Percentiles rank a stretch among this genome's conserved stretches.
phyloP scores from a whole-genome alignment of 2,797 vertebrate species.

The Eurystomus glaucurus region DNA sequence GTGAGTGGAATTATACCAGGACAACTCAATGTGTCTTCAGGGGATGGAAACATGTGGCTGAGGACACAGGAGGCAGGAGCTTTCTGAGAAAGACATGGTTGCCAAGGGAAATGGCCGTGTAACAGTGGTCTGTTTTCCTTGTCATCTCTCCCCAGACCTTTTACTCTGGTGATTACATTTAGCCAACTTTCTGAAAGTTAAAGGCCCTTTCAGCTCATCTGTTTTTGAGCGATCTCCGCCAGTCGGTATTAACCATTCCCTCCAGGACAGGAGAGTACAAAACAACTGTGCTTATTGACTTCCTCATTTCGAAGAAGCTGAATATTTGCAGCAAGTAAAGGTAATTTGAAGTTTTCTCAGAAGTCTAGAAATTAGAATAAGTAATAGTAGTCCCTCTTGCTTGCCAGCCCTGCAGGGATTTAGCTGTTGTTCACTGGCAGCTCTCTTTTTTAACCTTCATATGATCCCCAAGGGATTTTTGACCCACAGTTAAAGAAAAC shows the following conservation, averaged over 20 bases:
- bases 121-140: neutral
- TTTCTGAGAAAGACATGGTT: neutral
- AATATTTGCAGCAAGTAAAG: slow-evolving; percentile 52
- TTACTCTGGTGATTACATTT: neutral
- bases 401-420: neutral
- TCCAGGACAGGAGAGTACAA: neutral
- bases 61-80: neutral
- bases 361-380: slow-evolving; percentile 31
- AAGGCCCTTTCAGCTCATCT: neutral
- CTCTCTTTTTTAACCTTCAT: neutral
- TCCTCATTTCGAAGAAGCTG: neutral
- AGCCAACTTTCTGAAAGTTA: slow-evolving; percentile 1
- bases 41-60: neutral
- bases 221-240: neutral
- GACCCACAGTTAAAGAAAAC: neutral
- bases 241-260: slow-evolving; percentile 12
- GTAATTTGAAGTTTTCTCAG: slow-evolving; percentile 30
- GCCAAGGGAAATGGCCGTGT: neutral
- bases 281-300: slow-evolving; percentile 41
- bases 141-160: neutral
- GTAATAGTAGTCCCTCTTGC: slow-evolving; percentile 1
- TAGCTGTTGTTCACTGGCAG: neutral
- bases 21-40: accelerated
- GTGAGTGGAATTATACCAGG: neutral
- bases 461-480: neutral